Base-by-base conservation (phyloP, 1,140 invertebrate species). In the Brachystomella parvula region DNA sequence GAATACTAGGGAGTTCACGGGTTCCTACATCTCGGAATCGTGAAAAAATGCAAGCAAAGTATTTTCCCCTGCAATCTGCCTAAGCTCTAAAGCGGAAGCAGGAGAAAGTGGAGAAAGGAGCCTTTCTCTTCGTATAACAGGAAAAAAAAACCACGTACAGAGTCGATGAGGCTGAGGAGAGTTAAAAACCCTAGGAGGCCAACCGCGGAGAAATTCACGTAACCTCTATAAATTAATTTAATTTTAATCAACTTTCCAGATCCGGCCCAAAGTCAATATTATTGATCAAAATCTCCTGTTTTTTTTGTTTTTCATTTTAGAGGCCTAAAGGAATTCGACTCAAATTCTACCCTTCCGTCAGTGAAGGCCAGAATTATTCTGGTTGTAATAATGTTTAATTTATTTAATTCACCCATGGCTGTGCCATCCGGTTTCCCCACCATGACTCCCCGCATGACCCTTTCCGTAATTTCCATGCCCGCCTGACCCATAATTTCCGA, bases 81-180 rank as follows among this genome's bases (percentile, higher is more conserved):
- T n/a, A n/a, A n/a, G n/a, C n/a, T n/a, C n/a, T n/a, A n/a, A n/a
- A n/a, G n/a, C n/a, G n/a, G n/a, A n/a, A n/a, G n/a, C n/a, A n/a
- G n/a, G n/a, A n/a, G n/a, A n/a, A n/a, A 44, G n/a, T n/a, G n/a
- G n/a, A 44, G 39, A 44, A 44, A 44, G 39, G 39, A 44, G n/a
- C 39, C 39, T 44, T 44, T 44, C 39, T 44, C 39, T 44, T 44
- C 9, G n/a, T 9, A 24, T 17, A 24, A 53, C 6, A 53, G 21
- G 6, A 53, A 24, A 15, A 53, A 26, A 53, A 26, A 24, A 6
- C 24, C 24, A 53, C 15, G 49, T 19, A 53, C 49, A 15, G 24
- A 26, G 21, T 63, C 31, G 26, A 63, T 63, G 61, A 63, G 26
- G 21, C 39, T 3, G 61, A 63, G 61, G 17, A 63, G 61, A 49